Evolutionary conservation across 2,888 invertebrate species (phyloP).

Genomic region (Rhamnusium bicolor): DNA sequence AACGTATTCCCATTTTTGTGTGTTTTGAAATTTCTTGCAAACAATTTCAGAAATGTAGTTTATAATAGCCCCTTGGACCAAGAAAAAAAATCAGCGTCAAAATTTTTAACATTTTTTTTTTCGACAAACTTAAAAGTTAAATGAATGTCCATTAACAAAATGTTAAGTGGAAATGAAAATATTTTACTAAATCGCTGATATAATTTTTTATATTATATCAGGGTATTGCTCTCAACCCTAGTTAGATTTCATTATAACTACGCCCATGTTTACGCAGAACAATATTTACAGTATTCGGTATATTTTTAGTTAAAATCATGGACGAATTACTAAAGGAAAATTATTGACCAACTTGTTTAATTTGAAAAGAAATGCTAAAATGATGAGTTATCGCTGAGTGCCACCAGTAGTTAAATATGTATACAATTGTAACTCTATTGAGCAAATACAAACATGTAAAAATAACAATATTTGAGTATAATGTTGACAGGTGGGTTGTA

Average conservation of each 20-base stretch:
- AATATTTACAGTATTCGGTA: neutral
- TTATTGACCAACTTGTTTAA: neutral
- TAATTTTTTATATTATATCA: no score
- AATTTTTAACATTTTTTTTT: no score
- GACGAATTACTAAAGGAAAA: neutral
- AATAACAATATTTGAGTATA: conserved; percentile 69
- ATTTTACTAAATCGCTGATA: no score
- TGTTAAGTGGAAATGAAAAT: no score
- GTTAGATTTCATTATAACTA: neutral
- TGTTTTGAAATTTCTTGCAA: no score
- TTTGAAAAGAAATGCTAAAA: neutral
- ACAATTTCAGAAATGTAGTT: no score
- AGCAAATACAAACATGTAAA: conserved; percentile 66
- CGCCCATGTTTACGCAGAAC: neutral
- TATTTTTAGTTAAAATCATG: neutral
- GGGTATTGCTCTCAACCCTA: no score
- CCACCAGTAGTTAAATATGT: conserved; percentile 19
- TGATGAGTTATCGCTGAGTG: neutral
- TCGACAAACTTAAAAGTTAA: no score
- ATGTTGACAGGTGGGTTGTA: conserved; percentile 70
- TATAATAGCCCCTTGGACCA: no score
- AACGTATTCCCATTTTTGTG: no score
- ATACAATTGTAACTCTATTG: conserved; percentile 53
- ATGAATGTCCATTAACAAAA: no score
- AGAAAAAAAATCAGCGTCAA: no score